A percentile compares a stretch with the other conserved stretches of the same genome.
These are phyloP conservation scores for Sialis lutaria DNA, from an alignment of 2,888 invertebrate genomes.

Conservation along the genomic window DNA sequence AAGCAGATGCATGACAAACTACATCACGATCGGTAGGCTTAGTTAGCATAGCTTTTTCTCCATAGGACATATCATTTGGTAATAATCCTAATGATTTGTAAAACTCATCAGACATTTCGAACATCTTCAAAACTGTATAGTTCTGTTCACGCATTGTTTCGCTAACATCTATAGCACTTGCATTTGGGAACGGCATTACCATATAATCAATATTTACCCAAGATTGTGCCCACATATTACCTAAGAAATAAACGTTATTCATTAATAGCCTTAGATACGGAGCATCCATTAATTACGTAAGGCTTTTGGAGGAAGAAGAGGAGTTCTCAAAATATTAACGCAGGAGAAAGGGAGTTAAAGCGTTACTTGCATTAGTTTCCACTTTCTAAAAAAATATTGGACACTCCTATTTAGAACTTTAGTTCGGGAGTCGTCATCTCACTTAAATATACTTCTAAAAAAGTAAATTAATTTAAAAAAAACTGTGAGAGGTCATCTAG, in stretches of 20 bases:
- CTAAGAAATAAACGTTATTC: slow-evolving; percentile 21
- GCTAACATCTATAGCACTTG: slow-evolving; percentile 30
- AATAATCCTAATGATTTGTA: slow-evolving; percentile 40
- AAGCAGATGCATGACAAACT: slow-evolving; percentile 49
- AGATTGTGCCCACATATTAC: slow-evolving; percentile 48
- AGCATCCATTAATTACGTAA: too few relatives aligned
- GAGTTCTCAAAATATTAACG: background rate
- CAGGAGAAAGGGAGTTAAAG: too few relatives aligned
- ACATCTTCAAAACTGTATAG: slow-evolving; percentile 29
- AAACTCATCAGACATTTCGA: slow-evolving; percentile 40
- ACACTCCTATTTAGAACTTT: too few relatives aligned
- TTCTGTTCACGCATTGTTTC: slow-evolving; percentile 26
- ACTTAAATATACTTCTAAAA: too few relatives aligned
- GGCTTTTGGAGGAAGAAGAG: too few relatives aligned
- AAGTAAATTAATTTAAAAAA: too few relatives aligned
- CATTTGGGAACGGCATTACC: slow-evolving; percentile 30
- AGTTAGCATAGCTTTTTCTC: slow-evolving; percentile 34
- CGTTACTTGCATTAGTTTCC: too few relatives aligned
- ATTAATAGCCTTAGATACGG: background rate
- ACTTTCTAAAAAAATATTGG: too few relatives aligned
- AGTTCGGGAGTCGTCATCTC: too few relatives aligned
- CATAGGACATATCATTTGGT: slow-evolving; percentile 39
- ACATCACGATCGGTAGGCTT: slow-evolving; percentile 37
- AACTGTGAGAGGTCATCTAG: too few relatives aligned
- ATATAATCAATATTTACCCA: slow-evolving; percentile 34